Percentiles rank a stretch among this genome's conserved stretches.
phyloP scores from a whole-genome alignment of 2,888 invertebrate genomes.

The Epinotia demarniana region DNA sequence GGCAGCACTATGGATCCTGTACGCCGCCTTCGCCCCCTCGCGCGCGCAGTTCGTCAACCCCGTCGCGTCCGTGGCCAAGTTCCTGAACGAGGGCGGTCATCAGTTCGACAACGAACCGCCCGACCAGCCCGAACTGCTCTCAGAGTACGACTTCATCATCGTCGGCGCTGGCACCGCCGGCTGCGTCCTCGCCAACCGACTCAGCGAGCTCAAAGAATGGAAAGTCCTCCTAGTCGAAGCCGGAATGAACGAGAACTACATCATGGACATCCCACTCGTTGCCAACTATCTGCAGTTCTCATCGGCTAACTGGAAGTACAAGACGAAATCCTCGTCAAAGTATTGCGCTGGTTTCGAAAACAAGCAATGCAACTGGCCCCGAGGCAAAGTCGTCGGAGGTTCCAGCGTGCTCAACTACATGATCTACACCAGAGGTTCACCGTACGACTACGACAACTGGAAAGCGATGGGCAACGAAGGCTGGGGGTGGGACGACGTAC shows the following conservation, averaged over 20 bases:
- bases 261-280: slow-evolving; percentile 91
- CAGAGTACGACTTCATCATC: slow-evolving; percentile 90
- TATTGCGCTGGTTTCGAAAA: slow-evolving; percentile 91
- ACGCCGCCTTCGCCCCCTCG: slow-evolving; percentile 59
- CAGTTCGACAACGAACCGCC: slow-evolving; percentile 82
- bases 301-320: slow-evolving; percentile 91
- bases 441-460: slow-evolving; percentile 91
- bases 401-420: slow-evolving; percentile 92
- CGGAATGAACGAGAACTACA: slow-evolving; percentile 87
- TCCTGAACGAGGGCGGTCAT: slow-evolving; percentile 81
- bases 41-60: slow-evolving; percentile 67
- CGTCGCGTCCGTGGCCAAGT: slow-evolving; percentile 80
- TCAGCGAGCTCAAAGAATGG: slow-evolving; percentile 88
- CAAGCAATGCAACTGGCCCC: slow-evolving; percentile 90
- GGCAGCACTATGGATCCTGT: slow-evolving; percentile 63
- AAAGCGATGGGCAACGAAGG: slow-evolving; percentile 88
- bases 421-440: slow-evolving; percentile 90
- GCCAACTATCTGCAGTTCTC: slow-evolving; percentile 90
- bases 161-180: slow-evolving; percentile 93
- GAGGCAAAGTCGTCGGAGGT: slow-evolving; percentile 93
- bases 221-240: slow-evolving; percentile 90
- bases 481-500: slow-evolving; percentile 89
- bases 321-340: slow-evolving; percentile 89
- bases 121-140: slow-evolving; percentile 76
- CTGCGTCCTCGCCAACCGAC: slow-evolving; percentile 89